Percentiles rank a stretch among this genome's conserved stretches.
phyloP scores from a whole-genome alignment of 2,797 vertebrate species.

The Lutjanus campechanus region DNA sequence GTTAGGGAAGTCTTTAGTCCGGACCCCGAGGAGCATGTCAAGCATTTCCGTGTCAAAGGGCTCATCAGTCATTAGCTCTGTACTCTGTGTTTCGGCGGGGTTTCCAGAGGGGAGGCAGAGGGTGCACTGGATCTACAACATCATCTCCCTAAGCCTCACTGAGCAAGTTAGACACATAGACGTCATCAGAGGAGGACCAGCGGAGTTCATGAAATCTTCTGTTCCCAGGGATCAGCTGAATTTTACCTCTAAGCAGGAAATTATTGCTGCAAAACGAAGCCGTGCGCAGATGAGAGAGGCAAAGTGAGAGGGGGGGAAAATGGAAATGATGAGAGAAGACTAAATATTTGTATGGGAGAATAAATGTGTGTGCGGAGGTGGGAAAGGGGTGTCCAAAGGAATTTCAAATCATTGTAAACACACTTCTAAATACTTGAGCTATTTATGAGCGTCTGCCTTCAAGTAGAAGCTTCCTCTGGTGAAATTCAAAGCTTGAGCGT shows the following conservation, averaged over 20 bases:
- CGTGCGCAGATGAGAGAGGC: neutral
- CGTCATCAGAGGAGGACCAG: constrained; percentile 52
- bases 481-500: constrained; percentile 37
- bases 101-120: constrained; percentile 54
- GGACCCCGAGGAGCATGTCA: constrained; percentile 82
- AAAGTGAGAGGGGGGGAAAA: neutral
- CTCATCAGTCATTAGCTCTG: constrained; percentile 83
- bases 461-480: constrained; percentile 26
- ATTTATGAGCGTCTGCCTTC: constrained; percentile 52
- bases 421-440: constrained; percentile 52
- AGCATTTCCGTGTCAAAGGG: constrained; percentile 83
- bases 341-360: constrained; percentile 50
- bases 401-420: constrained; percentile 62
- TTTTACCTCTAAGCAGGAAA: constrained; percentile 48
- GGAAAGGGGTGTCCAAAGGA: constrained; percentile 31
- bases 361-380: constrained; percentile 24
- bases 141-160: constrained; percentile 58
- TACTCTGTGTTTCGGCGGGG: constrained; percentile 60
- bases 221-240: constrained; percentile 42
- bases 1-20: constrained; percentile 85
- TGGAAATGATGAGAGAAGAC: constrained; percentile 28
- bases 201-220: constrained; percentile 41
- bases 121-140: constrained; percentile 51
- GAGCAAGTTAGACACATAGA: constrained; percentile 44
- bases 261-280: constrained; percentile 37